Conservation (phyloP, 2,888 invertebrate genomes). For the Amphipyra tragopoginis region DNA sequence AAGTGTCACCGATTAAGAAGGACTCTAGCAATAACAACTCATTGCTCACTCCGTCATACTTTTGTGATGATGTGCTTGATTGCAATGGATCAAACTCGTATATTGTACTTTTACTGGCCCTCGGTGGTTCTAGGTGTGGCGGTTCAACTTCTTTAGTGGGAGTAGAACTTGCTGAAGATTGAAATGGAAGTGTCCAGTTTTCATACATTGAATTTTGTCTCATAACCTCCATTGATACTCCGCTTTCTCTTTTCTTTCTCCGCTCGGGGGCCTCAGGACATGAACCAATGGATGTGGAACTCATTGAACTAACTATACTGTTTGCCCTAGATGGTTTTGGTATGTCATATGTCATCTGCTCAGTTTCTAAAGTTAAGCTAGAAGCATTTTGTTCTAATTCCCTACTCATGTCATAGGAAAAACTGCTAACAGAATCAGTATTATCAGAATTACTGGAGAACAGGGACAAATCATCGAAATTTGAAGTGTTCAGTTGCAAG, state of each 20-base stretch:
- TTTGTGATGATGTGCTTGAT: slow-evolving; percentile 61
- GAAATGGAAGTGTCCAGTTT: slow-evolving; percentile 78
- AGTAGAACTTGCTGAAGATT: slow-evolving; percentile 51
- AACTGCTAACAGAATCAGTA: slow-evolving; percentile 77
- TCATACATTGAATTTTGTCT: slow-evolving; percentile 82
- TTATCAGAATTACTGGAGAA: slow-evolving; percentile 82
- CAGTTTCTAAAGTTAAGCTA: slow-evolving; percentile 63
- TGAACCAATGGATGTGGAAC: slow-evolving; percentile 57
- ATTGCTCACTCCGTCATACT: slow-evolving; percentile 88
- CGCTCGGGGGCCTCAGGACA: slow-evolving; percentile 78
- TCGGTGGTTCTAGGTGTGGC: slow-evolving; percentile 34
- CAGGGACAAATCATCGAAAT: slow-evolving; percentile 80
- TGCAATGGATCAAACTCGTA: slow-evolving; percentile 93
- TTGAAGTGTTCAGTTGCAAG: slow-evolving; percentile 71
- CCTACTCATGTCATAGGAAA: slow-evolving; percentile 75
- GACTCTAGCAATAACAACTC: slow-evolving; percentile 92
- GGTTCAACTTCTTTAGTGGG: slow-evolving; percentile 18
- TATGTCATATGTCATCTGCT: slow-evolving; percentile 80
- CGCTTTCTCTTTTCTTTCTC: slow-evolving; percentile 70
- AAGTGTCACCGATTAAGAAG: slow-evolving; percentile 92
- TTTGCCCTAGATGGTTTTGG: slow-evolving; percentile 77
- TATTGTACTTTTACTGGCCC: slow-evolving; percentile 91
- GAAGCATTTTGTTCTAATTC: slow-evolving; percentile 69
- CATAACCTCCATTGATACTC: slow-evolving; percentile 67
- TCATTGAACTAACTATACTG: slow-evolving; percentile 72